Base-by-base conservation (phyloP, 2,113 vertebrate genomes). In the Austrofundulus limnaeus region DNA sequence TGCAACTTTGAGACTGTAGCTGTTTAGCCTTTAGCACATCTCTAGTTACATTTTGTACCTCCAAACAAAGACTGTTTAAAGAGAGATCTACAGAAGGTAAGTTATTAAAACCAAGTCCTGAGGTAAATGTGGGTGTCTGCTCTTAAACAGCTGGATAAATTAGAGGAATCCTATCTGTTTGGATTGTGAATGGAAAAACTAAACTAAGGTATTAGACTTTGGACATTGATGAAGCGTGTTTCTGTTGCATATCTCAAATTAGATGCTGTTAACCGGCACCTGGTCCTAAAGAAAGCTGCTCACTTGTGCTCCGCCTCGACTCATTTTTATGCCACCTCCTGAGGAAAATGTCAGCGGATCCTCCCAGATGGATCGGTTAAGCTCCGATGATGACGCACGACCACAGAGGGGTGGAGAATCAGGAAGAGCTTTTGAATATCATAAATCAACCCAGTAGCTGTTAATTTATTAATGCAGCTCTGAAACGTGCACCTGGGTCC, bases 401-500 rank as follows among this genome's bases (percentile, higher is more conserved):
- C 37, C 38, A 5, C n/a, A 37, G 66, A 60, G 17, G 63, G 63
- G 58, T 2, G 49, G 75, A 48, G 47, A 37, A 34, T 46, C 16
- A 5, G 11, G 17, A 41, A 59, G 61, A 66, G 62, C 72, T 41
- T 69, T 59, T 12, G 34, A 70, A 74, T 58, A 13, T 81, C 71
- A 69, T 87, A 87, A 89, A 88, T 85, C 80, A 78, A 9, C 68
- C 63, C 47, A 60, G 61, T 75, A 61, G 52, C 76, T 82, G 61
- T 82, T 89, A 78, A 86, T 89, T 89, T 90, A 90, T 88, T 89
- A 79, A 89, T 88, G 51, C 61, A 39, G 53, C 21, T 68, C 68
- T 73, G 78, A 76, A 64, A 73, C 39, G 58, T 81, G 80, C 86
- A 89, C 81, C 89, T 89, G 85, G 51, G 74, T 70, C 71, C 59